These are phyloP conservation scores for Colistium nudipinnis DNA, from an alignment of 2,113 vertebrate genomes.

Conservation along the genomic window DNA sequence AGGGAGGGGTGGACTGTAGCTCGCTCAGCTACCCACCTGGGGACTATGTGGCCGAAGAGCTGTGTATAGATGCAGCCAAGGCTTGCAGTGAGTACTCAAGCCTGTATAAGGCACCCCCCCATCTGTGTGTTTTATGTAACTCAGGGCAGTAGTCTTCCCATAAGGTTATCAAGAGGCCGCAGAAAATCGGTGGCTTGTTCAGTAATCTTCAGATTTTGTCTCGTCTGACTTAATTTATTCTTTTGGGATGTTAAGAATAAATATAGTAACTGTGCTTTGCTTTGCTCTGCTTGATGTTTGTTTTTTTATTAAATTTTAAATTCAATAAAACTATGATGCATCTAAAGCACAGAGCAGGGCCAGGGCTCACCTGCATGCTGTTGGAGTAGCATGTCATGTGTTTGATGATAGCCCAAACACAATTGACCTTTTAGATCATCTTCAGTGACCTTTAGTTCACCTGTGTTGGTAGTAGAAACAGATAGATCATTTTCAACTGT, in stretches of 20 bases:
- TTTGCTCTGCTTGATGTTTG: not conserved
- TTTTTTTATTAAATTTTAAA: not conserved
- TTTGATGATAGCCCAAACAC: conserved; percentile 70
- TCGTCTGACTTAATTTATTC: conserved; percentile 15
- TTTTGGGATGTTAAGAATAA: conserved; percentile 8
- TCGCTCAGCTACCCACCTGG: conserved; percentile 86
- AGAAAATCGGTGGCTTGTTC: conserved; percentile 21
- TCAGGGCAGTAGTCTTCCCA: conserved; percentile 33
- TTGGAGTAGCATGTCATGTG: conserved; percentile 28
- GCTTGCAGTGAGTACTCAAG: conserved; percentile 87
- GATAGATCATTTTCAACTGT: conserved; percentile 11
- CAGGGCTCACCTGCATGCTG: conserved; percentile 38
- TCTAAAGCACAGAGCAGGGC: not conserved
- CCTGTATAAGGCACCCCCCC: conserved; percentile 22
- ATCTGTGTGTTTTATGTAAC: conserved; percentile 36
- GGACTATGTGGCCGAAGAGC: conserved; percentile 90
- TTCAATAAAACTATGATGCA: conserved; percentile 11
- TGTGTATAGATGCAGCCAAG: conserved; percentile 90
- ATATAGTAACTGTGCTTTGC: conserved; percentile 1
- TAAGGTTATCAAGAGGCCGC: conserved; percentile 60
- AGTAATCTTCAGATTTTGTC: conserved; percentile 17
- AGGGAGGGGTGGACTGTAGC: conserved; percentile 76
- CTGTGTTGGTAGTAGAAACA: conserved; percentile 55
- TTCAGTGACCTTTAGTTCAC: conserved; percentile 46
- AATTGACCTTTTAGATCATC: conserved; percentile 58